Conservation (phyloP, 2,888 invertebrate species). For the Papilio gigon region DNA sequence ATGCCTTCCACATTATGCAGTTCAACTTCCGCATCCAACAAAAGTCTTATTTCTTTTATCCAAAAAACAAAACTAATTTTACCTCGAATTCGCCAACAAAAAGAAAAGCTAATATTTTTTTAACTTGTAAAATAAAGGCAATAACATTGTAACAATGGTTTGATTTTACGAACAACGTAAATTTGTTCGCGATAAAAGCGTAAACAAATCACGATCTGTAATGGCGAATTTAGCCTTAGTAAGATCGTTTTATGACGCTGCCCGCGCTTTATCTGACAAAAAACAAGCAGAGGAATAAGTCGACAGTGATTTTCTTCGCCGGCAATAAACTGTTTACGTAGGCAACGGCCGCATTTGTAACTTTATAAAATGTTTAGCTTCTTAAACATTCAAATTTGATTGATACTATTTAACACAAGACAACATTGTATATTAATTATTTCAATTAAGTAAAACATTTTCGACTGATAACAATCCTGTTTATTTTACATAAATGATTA, state of each 20-base stretch:
- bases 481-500: too few relatives aligned
- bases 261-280: slow-evolving; percentile 40
- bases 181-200: slow-evolving; percentile 44
- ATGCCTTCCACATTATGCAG: too few relatives aligned
- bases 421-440: neutral
- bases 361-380: slow-evolving; percentile 4
- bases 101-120: slow-evolving; percentile 16
- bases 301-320: slow-evolving; percentile 31
- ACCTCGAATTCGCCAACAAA: neutral
- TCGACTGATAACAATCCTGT: too few relatives aligned
- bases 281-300: slow-evolving; percentile 34
- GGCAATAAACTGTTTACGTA: slow-evolving; percentile 33
- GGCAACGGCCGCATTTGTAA: slow-evolving; percentile 20
- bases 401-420: neutral
- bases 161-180: slow-evolving; percentile 40
- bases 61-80: neutral
- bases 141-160: slow-evolving; percentile 34
- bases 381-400: neutral
- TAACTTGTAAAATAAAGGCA: slow-evolving; percentile 26
- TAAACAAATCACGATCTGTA: slow-evolving; percentile 47
- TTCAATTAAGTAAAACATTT: neutral
- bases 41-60: neutral
- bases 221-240: slow-evolving; percentile 48
- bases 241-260: slow-evolving; percentile 46
- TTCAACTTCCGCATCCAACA: too few relatives aligned